A percentile compares a stretch with the other conserved stretches of the same genome.
These are phyloP conservation scores for Leptura quadrifasciata DNA, from an alignment of 2,888 invertebrate genomes.

Conservation along the genomic window DNA sequence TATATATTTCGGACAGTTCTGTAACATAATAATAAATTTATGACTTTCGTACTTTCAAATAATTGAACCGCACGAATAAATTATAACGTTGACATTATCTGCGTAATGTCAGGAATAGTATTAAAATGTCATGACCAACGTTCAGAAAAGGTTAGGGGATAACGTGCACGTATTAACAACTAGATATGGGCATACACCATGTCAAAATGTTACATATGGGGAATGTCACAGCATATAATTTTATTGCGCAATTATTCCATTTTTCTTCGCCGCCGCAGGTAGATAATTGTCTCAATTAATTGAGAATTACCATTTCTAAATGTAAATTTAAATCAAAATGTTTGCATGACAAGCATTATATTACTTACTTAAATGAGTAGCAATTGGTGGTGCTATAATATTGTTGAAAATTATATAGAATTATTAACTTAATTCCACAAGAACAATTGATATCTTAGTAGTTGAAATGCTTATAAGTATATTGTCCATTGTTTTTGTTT, in stretches of 20 bases:
- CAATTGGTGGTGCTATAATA: too few relatives aligned
- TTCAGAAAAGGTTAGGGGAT: constrained; percentile 27
- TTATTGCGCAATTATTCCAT: not conserved
- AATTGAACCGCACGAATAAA: not conserved
- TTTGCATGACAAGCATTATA: too few relatives aligned
- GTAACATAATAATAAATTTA: constrained; percentile 12
- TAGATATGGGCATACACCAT: not conserved
- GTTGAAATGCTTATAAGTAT: too few relatives aligned
- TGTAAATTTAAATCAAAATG: too few relatives aligned
- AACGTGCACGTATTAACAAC: constrained; percentile 3
- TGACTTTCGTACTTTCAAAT: not conserved
- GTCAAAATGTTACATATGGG: not conserved
- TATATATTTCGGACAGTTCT: not conserved
- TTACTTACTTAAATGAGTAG: too few relatives aligned
- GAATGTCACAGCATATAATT: constrained; percentile 5
- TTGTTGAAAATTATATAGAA: too few relatives aligned
- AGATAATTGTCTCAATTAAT: too few relatives aligned
- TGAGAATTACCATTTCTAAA: too few relatives aligned
- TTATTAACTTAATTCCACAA: too few relatives aligned
- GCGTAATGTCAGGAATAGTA: not conserved
- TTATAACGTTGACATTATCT: constrained; percentile 18
- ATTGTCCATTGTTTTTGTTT: too few relatives aligned
- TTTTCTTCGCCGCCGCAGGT: not conserved
- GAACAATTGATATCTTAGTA: too few relatives aligned
- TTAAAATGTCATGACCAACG: constrained; percentile 18